Base-by-base conservation (phyloP, 2,113 vertebrate genomes). In the Guaruba guarouba region DNA sequence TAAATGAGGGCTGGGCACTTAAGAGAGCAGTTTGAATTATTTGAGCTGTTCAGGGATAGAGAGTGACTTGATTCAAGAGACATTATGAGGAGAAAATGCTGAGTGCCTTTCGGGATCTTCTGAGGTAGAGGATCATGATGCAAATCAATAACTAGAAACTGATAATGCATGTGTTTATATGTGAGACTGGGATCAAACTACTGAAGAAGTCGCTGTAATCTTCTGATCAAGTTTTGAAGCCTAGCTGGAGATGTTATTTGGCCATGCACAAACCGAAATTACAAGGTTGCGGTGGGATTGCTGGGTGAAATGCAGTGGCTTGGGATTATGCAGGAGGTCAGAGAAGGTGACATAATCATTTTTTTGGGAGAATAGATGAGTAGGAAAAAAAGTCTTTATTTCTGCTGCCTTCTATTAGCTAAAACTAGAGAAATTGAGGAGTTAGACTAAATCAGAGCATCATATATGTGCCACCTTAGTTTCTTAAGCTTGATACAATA, bases 1-100 rank as follows among this genome's bases (percentile, higher is more conserved):
- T 94, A 90, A 86, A 90, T 80, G 95, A 95, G 57, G 91, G 39
- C 62, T 87, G 91, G 91, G 83, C 95, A 79, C 86, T 86, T 87
- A 69, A 66, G 10, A 75, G 84, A 91, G 84, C 83, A 57, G n/a
- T 95, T 73, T 82, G 69, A 76, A 82, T 93, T 88, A 75, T 84
- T 82, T 52, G 83, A 93, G 69, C 77, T 2, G 11, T 76, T 92
- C 39, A 41, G 71, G 55, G 77, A 66, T 90, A 1, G 2, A 82
- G 75, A 87, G 78, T 41, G 81, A 62, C 90, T 88, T 43, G 59
- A 52, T 90, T 94, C 52, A 44, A 49, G 80, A 77, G 82, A 20
- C 64, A 13, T 86, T 69, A n/a, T 1, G 6, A 55, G 76, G 86
- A 78, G 64, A 71, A 94, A 78, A 57, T 52, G n/a, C 68, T 3